Conservation (phyloP, 2,888 invertebrate genomes). For the Auanema freiburgensis region DNA sequence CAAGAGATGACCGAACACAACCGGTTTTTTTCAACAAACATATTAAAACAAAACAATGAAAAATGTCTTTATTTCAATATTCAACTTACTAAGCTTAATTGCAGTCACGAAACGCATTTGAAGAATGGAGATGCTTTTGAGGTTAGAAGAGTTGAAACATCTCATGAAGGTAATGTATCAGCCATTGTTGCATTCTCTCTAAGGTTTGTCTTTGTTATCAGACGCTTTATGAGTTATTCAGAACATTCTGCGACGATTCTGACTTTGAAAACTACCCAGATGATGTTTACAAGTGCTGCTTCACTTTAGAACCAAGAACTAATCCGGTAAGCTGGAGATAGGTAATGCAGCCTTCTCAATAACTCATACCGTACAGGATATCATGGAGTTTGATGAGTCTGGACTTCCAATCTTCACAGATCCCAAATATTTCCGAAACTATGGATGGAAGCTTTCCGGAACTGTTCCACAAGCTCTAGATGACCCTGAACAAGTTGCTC, state of each 20-base stretch:
- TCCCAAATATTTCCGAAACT: conserved; percentile 63
- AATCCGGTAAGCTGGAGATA: conserved; percentile 30
- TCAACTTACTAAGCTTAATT: conserved; percentile 1
- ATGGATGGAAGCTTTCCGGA: conserved; percentile 60
- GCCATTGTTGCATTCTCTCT: conserved; percentile 59
- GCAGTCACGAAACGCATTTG: conserved; percentile 57
- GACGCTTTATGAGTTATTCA: conserved; percentile 22
- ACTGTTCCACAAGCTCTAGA: conserved; percentile 55
- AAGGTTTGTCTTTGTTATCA: conserved; percentile 4
- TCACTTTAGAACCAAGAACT: conserved; percentile 56
- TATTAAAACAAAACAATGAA: conserved; percentile 9
- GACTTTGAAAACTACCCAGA: conserved; percentile 62
- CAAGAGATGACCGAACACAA: not conserved
- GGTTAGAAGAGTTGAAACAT: conserved; percentile 54
- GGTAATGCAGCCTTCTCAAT: conserved; percentile 4
- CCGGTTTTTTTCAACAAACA: not conserved
- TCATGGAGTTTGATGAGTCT: conserved; percentile 57
- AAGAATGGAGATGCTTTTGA: conserved; percentile 63
- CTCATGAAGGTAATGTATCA: conserved; percentile 57
- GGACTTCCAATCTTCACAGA: conserved; percentile 63
- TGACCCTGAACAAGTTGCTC: conserved; percentile 54
- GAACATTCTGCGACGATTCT: conserved; percentile 63
- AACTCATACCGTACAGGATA: conserved; percentile 35
- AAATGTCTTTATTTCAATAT: not conserved
- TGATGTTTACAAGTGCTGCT: conserved; percentile 62